phyloP scores from a whole-genome alignment of 2,797 vertebrate genomes.

The Kryptopterus vitreolus region DNA sequence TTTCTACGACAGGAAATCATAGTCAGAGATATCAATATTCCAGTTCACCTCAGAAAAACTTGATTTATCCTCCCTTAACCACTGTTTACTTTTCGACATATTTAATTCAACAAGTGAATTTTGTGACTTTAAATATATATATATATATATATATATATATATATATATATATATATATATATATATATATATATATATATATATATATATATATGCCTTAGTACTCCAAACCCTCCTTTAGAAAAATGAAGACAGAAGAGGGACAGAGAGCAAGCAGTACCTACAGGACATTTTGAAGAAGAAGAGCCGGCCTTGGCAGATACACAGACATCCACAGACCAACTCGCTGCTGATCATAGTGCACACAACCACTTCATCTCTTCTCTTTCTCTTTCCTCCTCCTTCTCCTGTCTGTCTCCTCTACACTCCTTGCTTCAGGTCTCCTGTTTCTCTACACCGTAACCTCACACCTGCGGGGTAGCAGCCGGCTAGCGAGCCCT shows the following conservation, averaged over 20 bases:
- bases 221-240: not conserved
- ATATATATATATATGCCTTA: not conserved
- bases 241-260: not conserved
- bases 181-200: too few relatives aligned
- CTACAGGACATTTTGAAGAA: slow-evolving; percentile 96
- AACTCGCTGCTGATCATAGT: slow-evolving; percentile 91
- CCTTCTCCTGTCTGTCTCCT: slow-evolving; percentile 52
- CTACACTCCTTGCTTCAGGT: slow-evolving; percentile 28
- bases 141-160: too few relatives aligned
- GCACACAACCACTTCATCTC: slow-evolving; percentile 59
- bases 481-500: slow-evolving; percentile 65
- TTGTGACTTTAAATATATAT: too few relatives aligned
- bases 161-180: too few relatives aligned
- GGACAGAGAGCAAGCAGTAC: slow-evolving; percentile 65
- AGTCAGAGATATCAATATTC: not conserved
- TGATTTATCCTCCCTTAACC: not conserved
- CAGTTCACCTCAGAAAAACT: not conserved
- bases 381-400: slow-evolving; percentile 56
- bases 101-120: not conserved
- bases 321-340: slow-evolving; percentile 92
- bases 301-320: slow-evolving; percentile 88
- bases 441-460: slow-evolving; percentile 60
- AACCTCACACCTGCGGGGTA: slow-evolving; percentile 65
- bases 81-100: not conserved
- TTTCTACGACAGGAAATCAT: too few relatives aligned